Evolutionary conservation across 2,888 invertebrate genomes (phyloP), one percentile per base, ranked within the genome.

Genomic region (Diogma glabrata): DNA sequence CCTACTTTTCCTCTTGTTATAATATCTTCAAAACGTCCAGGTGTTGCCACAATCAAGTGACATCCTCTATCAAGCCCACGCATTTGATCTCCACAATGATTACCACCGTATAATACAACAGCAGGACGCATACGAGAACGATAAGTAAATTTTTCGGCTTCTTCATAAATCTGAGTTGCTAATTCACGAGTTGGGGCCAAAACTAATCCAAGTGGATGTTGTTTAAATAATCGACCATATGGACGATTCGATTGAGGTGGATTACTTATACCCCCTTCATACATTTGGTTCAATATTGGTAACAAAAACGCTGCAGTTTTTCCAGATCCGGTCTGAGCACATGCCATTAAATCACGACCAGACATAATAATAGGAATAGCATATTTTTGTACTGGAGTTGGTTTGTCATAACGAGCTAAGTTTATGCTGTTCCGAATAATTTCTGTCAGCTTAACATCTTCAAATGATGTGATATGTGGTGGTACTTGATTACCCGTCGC

Each of bases 101-200:
- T 87, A 12, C 97, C 97, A 55, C 95, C 97, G 67, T 99, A 99
- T 70, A 99, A 90, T n/a, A n/a, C n/a, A 56, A 99, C 95, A 64
- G 95, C 95, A 5, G 97, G 95, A 55, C 95, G 85, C 69, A 99
- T 90, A 58, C 89, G 85, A 14, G 96, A 92, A 62, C 99, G 86
- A 70, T 97, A 99, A 54, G 96, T 87, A 70, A 99, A 97, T 74
- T 99, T 99, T 61, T 93, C 85, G 61, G 97, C 91, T 74, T 99
- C 99, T 63, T 97, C 96, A 67, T 88, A 96, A 64, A 99, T 99
- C 75, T 99, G 99, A n/a, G 95, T 95, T 58, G 97, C 97, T 64
- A 99, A 79, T 76, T 99, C 99, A 62, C 99, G 82, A 48, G 99
- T 99, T 10, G 99, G 99, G 56, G 97, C 96, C 67, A 99, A 75